Evolutionary conservation across 2,888 invertebrate genomes (phyloP).

Genomic region (Stenchaetothrips biformis): DNA sequence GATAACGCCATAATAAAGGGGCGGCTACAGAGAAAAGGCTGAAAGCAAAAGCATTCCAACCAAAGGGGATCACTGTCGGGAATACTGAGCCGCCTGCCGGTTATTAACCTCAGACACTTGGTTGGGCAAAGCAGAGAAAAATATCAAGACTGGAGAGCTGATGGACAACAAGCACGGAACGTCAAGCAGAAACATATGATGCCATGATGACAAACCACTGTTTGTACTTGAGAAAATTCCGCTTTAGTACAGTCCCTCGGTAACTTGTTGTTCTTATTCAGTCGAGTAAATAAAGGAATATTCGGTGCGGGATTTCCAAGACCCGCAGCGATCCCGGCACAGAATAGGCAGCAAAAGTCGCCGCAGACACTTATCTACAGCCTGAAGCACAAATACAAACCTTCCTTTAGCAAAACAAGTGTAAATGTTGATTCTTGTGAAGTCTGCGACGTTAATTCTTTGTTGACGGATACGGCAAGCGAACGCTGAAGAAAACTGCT

Average conservation of each 20-base stretch:
- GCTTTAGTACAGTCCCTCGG: background rate
- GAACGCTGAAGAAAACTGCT: background rate
- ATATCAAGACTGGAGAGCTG: too few species aligned
- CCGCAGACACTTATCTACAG: background rate
- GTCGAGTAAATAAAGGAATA: background rate
- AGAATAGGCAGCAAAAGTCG: background rate
- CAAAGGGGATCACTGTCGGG: too few species aligned
- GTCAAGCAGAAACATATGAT: too few species aligned
- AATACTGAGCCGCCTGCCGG: background rate
- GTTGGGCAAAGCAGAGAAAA: too few species aligned
- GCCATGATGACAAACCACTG: background rate
- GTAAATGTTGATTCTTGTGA: background rate
- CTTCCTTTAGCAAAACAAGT: background rate
- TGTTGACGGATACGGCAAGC: constrained; percentile 17
- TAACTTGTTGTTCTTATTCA: constrained; percentile 7
- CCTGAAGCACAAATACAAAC: background rate
- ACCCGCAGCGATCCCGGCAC: background rate
- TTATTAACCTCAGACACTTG: background rate
- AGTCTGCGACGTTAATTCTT: constrained; percentile 17
- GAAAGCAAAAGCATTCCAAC: too few species aligned
- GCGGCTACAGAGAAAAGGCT: too few species aligned
- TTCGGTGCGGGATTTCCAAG: too few species aligned
- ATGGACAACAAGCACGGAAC: too few species aligned
- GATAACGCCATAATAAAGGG: too few species aligned
- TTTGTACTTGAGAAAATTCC: background rate